A percentile compares a stretch with the other conserved stretches of the same genome.
Evolutionary conservation across 35 echinoderm and acorn worm species (phyloP).

Genomic region (Apostichopus californicus): DNA sequence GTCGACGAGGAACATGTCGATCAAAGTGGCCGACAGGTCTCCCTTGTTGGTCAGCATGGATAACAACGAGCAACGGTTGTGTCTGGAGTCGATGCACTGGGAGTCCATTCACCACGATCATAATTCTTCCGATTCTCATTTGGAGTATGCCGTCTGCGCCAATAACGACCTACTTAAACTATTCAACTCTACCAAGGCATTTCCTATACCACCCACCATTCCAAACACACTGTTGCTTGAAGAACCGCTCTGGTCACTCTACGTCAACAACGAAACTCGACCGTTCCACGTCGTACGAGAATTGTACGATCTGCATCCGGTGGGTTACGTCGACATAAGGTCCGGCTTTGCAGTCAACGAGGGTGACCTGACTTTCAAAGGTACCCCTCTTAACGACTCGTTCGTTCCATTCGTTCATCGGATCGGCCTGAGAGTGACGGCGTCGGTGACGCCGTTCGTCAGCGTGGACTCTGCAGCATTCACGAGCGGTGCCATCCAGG

Average conservation of each 20-base stretch:
- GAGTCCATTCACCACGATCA: slow-evolving; percentile 7
- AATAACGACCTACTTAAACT: slow-evolving; percentile 18
- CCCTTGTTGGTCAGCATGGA: slow-evolving; percentile 56
- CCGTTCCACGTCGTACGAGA: slow-evolving; percentile 23
- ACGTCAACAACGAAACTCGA: neutral
- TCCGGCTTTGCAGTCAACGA: slow-evolving; percentile 58
- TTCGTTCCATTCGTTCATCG: slow-evolving; percentile 52
- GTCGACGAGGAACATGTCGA: slow-evolving; percentile 8
- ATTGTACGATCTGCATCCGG: neutral
- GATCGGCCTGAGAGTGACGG: slow-evolving; percentile 59
- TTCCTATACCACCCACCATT: slow-evolving; percentile 16
- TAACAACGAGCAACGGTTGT: slow-evolving; percentile 17
- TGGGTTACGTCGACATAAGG: slow-evolving; percentile 68
- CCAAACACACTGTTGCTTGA: slow-evolving; percentile 5
- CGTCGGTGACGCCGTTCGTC: slow-evolving; percentile 62
- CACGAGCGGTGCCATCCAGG: slow-evolving; percentile 46
- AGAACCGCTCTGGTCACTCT: slow-evolving; percentile 48
- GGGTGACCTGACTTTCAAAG: slow-evolving; percentile 82
- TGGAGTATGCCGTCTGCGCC: slow-evolving; percentile 58
- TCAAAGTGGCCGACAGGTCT: slow-evolving; percentile 33
- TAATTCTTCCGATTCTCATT: neutral
- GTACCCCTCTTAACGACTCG: slow-evolving; percentile 53
- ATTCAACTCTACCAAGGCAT: slow-evolving; percentile 33
- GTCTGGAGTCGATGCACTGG: slow-evolving; percentile 47
- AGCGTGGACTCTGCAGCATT: slow-evolving; percentile 73